These are phyloP conservation scores for Cheilinus undulatus DNA, from an alignment of 2,113 vertebrate genomes.

Conservation along the genomic window DNA sequence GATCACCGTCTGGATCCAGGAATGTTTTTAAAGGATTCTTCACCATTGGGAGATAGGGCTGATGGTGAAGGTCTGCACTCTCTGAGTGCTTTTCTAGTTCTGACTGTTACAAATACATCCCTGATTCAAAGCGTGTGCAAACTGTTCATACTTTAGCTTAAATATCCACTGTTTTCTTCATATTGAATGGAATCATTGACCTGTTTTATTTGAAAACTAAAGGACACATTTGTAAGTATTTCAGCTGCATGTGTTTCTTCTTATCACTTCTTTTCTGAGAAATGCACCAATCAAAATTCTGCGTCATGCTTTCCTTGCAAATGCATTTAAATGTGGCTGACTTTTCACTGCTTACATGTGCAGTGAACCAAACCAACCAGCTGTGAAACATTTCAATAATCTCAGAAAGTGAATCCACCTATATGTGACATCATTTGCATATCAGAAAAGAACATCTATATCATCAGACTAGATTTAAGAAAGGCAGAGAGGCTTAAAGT, in stretches of 20 bases:
- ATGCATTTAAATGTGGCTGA: constrained; percentile 42
- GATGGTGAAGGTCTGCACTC: too few relatives aligned
- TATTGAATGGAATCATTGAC: not conserved
- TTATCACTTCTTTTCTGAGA: constrained; percentile 3
- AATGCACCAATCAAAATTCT: constrained; percentile 46
- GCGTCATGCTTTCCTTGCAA: constrained; percentile 42
- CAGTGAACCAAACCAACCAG: constrained; percentile 53
- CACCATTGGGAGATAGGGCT: too few relatives aligned
- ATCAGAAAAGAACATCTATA: constrained; percentile 33
- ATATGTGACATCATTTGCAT: constrained; percentile 54
- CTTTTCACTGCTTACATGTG: constrained; percentile 53
- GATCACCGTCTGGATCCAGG: too few relatives aligned
- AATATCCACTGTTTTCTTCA: constrained; percentile 6
- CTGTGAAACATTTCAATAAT: constrained; percentile 66
- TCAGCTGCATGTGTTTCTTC: not conserved
- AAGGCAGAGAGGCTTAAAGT: constrained; percentile 6
- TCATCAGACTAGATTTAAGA: constrained; percentile 44
- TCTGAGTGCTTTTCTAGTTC: too few relatives aligned
- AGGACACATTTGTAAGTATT: constrained; percentile 9
- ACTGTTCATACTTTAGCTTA: not conserved
- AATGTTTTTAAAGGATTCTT: too few relatives aligned
- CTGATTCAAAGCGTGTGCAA: not conserved
- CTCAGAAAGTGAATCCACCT: constrained; percentile 49
- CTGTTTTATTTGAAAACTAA: constrained; percentile 11
- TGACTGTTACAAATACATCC: not conserved